Evolutionary conservation across 2,888 invertebrate genomes (phyloP).

Genomic region (Trichogramma evanescens): DNA sequence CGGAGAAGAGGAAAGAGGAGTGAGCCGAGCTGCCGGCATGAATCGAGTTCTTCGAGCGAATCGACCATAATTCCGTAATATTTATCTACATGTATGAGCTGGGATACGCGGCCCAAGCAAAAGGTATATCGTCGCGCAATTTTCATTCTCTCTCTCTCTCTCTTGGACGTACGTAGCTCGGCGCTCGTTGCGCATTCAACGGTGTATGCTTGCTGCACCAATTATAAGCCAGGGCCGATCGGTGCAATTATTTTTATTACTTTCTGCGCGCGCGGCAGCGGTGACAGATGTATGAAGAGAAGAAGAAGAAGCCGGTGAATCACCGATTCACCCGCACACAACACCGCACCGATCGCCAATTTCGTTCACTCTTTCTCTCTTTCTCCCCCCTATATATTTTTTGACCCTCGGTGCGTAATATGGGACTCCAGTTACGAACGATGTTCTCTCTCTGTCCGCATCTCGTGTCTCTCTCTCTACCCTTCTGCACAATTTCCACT

Average conservation of each 20-base stretch:
- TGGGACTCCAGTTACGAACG: neutral
- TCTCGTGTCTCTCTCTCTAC: neutral
- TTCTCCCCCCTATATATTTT: neutral
- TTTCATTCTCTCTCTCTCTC: neutral
- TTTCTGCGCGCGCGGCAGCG: too few relatives aligned
- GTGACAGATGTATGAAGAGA: too few relatives aligned
- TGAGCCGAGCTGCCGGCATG: neutral
- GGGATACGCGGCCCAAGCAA: too few relatives aligned
- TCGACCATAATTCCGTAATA: too few relatives aligned
- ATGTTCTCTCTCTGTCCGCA: neutral
- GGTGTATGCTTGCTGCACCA: neutral
- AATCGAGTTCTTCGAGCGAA: neutral
- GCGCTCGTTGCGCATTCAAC: neutral
- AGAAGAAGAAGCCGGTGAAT: too few relatives aligned
- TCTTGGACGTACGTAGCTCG: neutral
- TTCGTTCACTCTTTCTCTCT: neutral
- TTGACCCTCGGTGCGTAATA: neutral
- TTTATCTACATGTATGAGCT: too few relatives aligned
- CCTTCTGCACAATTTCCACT: neutral
- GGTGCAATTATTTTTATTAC: too few relatives aligned
- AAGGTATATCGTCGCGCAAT: too few relatives aligned
- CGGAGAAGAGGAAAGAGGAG: constrained; percentile 20
- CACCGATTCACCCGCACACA: too few relatives aligned
- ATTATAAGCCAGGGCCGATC: neutral
- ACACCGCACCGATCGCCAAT: too few relatives aligned